Evolutionary conservation across 2,888 invertebrate species (phyloP).

Genomic region (Hipparchia semele): DNA sequence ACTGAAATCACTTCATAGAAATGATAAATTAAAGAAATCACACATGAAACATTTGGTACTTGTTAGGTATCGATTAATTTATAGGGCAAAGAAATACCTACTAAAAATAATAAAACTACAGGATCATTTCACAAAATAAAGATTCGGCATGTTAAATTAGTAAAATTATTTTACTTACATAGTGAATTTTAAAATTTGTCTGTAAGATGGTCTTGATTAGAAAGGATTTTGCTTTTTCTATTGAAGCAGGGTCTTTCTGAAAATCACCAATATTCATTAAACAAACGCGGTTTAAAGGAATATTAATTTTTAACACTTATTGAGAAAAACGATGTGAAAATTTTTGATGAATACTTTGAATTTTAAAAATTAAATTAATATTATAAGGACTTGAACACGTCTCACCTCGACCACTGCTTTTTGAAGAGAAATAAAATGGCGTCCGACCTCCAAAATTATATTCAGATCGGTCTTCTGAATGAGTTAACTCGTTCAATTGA

Average conservation of each 20-base stretch:
- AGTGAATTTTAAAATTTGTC: conserved; percentile 45
- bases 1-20: neutral
- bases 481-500: neutral
- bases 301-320: neutral
- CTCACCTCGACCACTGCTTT: conserved; percentile 78
- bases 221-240: conserved; percentile 49
- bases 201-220: conserved; percentile 59
- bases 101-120: neutral
- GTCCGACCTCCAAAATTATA: neutral
- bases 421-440: conserved; percentile 56
- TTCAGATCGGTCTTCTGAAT: neutral
- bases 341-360: neutral
- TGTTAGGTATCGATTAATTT: neutral
- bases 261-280: conserved; percentile 41
- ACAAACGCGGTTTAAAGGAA: neutral
- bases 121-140: conserved; percentile 11
- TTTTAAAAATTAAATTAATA: neutral
- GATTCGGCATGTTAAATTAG: conserved; percentile 15
- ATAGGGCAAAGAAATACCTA: neutral
- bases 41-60: neutral
- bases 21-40: neutral
- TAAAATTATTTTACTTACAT: conserved; percentile 62
- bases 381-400: conserved; percentile 47
- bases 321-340: neutral
- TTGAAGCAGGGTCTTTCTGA: conserved; percentile 72